A percentile compares a stretch with the other conserved stretches of the same genome.
Evolutionary conservation across 2,113 vertebrate species (phyloP).

Genomic region (Mus musculus): DNA sequence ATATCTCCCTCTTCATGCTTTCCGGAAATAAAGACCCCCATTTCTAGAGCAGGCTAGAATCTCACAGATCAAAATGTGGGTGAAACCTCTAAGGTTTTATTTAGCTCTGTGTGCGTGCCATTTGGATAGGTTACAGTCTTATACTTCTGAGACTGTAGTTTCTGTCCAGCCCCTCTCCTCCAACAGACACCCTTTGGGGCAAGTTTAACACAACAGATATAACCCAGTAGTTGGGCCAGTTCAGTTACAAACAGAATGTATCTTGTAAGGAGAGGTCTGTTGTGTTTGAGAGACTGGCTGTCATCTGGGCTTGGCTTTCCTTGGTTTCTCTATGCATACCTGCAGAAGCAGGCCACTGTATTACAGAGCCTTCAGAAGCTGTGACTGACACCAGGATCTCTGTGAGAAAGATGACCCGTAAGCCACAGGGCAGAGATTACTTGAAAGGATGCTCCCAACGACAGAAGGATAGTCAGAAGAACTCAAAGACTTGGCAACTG

Average conservation of each 20-base stretch:
- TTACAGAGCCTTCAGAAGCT: not conserved
- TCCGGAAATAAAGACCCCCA: constrained; percentile 31
- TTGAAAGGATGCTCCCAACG: not conserved
- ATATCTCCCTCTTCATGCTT: not conserved
- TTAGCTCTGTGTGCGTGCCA: not conserved
- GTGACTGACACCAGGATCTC: not conserved
- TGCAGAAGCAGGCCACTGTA: not conserved
- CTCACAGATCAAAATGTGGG: constrained; percentile 33
- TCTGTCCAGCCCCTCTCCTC: not conserved
- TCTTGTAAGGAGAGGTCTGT: constrained; percentile 40
- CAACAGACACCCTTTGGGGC: not conserved
- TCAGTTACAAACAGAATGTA: constrained; percentile 64
- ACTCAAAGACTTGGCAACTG: constrained; percentile 4
- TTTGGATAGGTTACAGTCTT: not conserved
- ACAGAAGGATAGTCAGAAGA: constrained; percentile 23
- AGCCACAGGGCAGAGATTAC: not conserved
- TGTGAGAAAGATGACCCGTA: not conserved
- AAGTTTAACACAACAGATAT: constrained; percentile 45
- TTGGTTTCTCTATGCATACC: not conserved
- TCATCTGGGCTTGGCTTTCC: not conserved
- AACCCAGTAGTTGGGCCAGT: constrained; percentile 53
- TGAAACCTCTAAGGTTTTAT: not conserved
- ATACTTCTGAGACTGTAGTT: not conserved
- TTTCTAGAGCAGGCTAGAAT: constrained; percentile 44
- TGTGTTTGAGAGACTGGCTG: constrained; percentile 4